Evolutionary conservation across 2,888 invertebrate species (phyloP).

Genomic region (Dryobotodes eremita): DNA sequence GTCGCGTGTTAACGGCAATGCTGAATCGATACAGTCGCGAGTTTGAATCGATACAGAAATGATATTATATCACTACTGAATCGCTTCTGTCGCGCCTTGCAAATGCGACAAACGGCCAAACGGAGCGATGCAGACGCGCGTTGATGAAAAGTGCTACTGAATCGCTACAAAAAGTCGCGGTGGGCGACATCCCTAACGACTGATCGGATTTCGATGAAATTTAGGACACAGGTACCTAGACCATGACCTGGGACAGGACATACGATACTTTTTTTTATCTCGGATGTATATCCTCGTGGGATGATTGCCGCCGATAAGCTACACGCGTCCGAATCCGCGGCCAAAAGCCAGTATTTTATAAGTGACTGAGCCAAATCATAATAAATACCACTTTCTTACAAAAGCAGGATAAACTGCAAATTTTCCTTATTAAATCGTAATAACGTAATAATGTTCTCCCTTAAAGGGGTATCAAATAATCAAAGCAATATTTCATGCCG

Average conservation of each 20-base stretch:
- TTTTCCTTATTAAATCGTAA: constrained; percentile 58
- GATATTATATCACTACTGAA: no score
- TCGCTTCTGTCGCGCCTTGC: no score
- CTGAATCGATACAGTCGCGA: no score
- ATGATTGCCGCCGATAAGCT: no score
- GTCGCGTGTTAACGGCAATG: no score
- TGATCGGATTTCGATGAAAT: background rate
- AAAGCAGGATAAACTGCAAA: constrained; percentile 50
- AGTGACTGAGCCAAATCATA: constrained; percentile 20
- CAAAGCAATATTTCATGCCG: constrained; percentile 52
- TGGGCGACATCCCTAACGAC: no score
- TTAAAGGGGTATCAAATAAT: constrained; percentile 54
- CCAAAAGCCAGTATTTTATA: background rate
- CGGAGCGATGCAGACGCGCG: no score
- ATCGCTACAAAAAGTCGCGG: no score
- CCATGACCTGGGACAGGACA: background rate
- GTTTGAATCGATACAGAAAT: no score
- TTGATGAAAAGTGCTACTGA: no score
- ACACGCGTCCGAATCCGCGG: background rate
- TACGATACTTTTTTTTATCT: background rate
- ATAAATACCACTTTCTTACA: constrained; percentile 43
- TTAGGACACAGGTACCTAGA: background rate
- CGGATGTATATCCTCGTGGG: background rate
- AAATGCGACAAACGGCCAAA: no score
- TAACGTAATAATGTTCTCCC: constrained; percentile 29